phyloP scores from a whole-genome alignment of 1,140 invertebrate species.

The Drosophila sp. region DNA sequence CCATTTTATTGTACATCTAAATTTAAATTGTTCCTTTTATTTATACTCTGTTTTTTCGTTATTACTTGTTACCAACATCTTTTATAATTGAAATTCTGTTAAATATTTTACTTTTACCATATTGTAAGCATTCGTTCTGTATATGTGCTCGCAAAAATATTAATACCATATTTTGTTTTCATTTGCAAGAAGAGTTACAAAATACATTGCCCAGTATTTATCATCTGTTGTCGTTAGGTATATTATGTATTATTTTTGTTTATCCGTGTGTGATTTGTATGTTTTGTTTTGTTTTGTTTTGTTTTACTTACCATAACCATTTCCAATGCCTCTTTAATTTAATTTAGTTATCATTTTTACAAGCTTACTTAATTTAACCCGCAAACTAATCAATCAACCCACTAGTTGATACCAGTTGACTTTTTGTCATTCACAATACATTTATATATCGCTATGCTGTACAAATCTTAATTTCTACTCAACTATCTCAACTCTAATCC shows the following conservation, averaged over 20 bases:
- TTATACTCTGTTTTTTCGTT: too few relatives aligned
- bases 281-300: too few relatives aligned
- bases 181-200: slow-evolving; percentile 55
- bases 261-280: too few relatives aligned
- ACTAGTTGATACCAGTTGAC: slow-evolving; percentile 14
- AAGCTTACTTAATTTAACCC: slow-evolving; percentile 44
- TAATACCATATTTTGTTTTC: slow-evolving; percentile 25
- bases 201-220: slow-evolving; percentile 43
- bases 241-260: background rate
- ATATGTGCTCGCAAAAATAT: slow-evolving; percentile 62
- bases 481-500: slow-evolving; percentile 19
- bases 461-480: slow-evolving; percentile 71
- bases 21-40: slow-evolving; percentile 30
- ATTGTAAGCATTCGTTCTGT: slow-evolving; percentile 41
- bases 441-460: slow-evolving; percentile 75
- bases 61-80: slow-evolving; percentile 21
- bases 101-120: slow-evolving; percentile 14
- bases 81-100: slow-evolving; percentile 41
- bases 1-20: slow-evolving; percentile 57
- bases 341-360: slow-evolving; percentile 38
- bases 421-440: slow-evolving; percentile 8
- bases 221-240: background rate
- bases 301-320: slow-evolving; percentile 25
- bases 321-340: slow-evolving; percentile 6
- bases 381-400: slow-evolving; percentile 17